Evolutionary conservation across 2,888 invertebrate species (phyloP).

Genomic region (Chrysina gloriosa): DNA sequence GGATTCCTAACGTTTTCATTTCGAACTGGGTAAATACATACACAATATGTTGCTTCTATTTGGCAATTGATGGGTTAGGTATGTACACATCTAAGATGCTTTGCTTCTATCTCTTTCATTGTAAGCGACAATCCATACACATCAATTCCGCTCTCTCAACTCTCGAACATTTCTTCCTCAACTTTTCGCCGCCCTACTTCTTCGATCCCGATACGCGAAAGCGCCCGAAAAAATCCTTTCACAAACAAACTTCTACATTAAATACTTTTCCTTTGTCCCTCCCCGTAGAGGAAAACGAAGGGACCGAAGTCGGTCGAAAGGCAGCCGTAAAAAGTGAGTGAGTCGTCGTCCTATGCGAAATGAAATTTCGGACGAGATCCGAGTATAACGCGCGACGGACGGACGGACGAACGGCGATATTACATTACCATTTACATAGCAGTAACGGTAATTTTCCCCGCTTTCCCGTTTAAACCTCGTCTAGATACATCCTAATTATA

Average conservation of each 20-base stretch:
- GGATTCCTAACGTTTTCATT: too few species aligned
- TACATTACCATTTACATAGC: conserved; percentile 26
- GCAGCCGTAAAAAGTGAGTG: conserved; percentile 2
- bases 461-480: conserved; percentile 12
- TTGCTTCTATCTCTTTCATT: too few species aligned
- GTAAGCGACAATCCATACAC: too few species aligned
- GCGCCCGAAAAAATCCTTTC: background rate
- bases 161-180: background rate
- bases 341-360: background rate
- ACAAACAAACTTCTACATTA: conserved; percentile 2
- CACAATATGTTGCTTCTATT: too few species aligned
- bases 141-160: background rate
- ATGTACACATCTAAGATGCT: too few species aligned
- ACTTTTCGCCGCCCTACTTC: background rate
- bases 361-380: background rate
- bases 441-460: conserved; percentile 10
- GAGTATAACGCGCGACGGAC: too few species aligned
- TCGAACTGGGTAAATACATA: too few species aligned
- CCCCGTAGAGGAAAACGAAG: background rate
- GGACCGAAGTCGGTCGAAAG: too few species aligned
- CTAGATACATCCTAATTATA: conserved; percentile 18
- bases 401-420: conserved; percentile 1
- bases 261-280: background rate
- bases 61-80: too few species aligned
- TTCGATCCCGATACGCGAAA: background rate